Percentiles rank a stretch among this genome's conserved stretches.
Conservation (phyloP, 1,140 invertebrate species). For the Cydia amplana region DNA sequence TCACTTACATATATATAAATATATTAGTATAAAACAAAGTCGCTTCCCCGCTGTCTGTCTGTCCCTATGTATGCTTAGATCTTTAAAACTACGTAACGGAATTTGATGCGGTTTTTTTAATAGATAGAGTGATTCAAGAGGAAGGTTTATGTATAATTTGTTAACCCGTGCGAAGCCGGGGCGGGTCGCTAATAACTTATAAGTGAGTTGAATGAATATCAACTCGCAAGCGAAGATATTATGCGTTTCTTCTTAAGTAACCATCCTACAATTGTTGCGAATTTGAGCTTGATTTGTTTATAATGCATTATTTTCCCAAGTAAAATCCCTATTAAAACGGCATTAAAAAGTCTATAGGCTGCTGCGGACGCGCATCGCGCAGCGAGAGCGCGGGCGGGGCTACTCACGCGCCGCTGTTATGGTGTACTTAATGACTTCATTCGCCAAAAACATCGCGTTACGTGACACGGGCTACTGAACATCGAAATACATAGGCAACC, state of each 20-base stretch:
- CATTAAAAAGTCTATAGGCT: background rate
- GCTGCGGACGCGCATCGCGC: too few species aligned
- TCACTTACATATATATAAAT: too few species aligned
- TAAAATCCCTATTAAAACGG: background rate
- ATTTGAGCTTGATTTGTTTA: background rate
- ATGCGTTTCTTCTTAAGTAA: background rate
- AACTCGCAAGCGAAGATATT: background rate
- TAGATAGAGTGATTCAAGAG: too few species aligned
- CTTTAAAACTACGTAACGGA: too few species aligned
- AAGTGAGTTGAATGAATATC: background rate
- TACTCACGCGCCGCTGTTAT: background rate
- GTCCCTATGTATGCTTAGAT: too few species aligned
- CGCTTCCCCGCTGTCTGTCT: too few species aligned
- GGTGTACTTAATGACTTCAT: conserved; percentile 8
- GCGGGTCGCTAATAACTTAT: too few species aligned
- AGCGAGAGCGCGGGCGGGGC: background rate
- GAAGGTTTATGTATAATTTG: too few species aligned
- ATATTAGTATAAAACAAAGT: too few species aligned
- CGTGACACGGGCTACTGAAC: background rate
- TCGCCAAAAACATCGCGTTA: conserved; percentile 1
- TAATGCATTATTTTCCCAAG: conserved; percentile 2
- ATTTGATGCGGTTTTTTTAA: too few species aligned
- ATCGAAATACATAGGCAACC: background rate
- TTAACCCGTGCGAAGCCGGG: too few species aligned
- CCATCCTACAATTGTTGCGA: background rate